Evolutionary conservation across 2,797 vertebrate species (phyloP).

Genomic region (Alosa sapidissima): DNA sequence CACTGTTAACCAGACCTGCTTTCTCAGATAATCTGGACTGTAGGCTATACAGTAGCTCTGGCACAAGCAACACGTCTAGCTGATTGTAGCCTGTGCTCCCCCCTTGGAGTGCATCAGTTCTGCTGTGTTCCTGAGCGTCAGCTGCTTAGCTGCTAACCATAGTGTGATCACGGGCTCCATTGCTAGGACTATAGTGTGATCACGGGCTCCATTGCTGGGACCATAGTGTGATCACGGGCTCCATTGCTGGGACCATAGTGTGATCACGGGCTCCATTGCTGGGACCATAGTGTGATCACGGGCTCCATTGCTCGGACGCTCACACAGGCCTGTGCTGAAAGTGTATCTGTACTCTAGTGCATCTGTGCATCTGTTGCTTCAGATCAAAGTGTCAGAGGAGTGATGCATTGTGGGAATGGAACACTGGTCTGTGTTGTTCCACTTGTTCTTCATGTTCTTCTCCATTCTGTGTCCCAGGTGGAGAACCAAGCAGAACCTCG

Average conservation of each 20-base stretch:
- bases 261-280: too few species aligned
- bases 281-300: too few species aligned
- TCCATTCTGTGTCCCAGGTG: slow-evolving; percentile 75
- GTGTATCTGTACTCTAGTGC: too few species aligned
- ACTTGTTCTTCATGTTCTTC: background rate
- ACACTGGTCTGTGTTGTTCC: background rate
- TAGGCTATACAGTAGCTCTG: background rate
- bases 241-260: background rate
- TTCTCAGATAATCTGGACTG: background rate
- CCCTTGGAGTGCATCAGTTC: too few species aligned
- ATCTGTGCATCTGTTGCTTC: too few species aligned
- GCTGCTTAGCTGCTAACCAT: too few species aligned
- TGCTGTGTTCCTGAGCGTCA: too few species aligned
- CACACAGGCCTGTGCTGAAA: background rate
- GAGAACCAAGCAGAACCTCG: slow-evolving; percentile 97
- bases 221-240: too few species aligned
- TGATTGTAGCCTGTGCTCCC: too few species aligned
- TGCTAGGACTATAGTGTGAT: too few species aligned
- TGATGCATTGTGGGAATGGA: background rate
- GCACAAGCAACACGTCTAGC: background rate
- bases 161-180: too few species aligned
- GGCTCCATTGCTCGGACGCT: background rate
- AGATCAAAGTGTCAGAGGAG: too few species aligned
- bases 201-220: background rate
- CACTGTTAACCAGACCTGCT: background rate